Percentiles rank a stretch among this genome's conserved stretches.
phyloP scores from a whole-genome alignment of 1,140 invertebrate species.

The Trypoxylus dichotomus region DNA sequence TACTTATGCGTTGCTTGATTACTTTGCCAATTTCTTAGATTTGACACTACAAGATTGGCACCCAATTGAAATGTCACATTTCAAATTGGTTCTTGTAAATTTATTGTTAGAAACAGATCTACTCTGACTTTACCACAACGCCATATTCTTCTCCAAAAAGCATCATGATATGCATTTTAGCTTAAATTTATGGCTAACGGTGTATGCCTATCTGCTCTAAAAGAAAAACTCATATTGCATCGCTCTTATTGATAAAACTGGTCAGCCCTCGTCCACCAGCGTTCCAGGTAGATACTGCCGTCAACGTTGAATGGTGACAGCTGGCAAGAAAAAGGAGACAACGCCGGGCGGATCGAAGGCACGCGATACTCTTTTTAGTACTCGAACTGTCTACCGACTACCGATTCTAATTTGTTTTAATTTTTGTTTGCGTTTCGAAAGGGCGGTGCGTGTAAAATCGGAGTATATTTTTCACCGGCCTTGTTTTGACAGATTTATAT shows the following conservation, averaged over 20 bases:
- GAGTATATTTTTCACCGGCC: background rate
- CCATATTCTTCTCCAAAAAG: no score
- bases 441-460: background rate
- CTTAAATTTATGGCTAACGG: background rate
- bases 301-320: conserved; percentile 7
- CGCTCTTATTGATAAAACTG: conserved; percentile 1
- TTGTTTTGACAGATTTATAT: conserved; percentile 12
- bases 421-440: background rate
- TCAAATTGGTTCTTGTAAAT: no score
- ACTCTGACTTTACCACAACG: no score
- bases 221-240: background rate
- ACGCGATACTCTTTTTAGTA: conserved; percentile 12
- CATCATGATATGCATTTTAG: no score
- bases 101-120: no score
- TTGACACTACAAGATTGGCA: no score
- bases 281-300: background rate
- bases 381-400: background rate
- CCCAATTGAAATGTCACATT: no score
- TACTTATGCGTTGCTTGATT: no score
- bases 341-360: background rate
- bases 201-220: background rate
- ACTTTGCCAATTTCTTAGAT: no score
- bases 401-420: conserved; percentile 16
- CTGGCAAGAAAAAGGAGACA: background rate
- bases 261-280: background rate